A percentile compares a stretch with the other conserved stretches of the same genome.
Conservation (phyloP, 2,113 vertebrate genomes). For the Silurus glanis region DNA sequence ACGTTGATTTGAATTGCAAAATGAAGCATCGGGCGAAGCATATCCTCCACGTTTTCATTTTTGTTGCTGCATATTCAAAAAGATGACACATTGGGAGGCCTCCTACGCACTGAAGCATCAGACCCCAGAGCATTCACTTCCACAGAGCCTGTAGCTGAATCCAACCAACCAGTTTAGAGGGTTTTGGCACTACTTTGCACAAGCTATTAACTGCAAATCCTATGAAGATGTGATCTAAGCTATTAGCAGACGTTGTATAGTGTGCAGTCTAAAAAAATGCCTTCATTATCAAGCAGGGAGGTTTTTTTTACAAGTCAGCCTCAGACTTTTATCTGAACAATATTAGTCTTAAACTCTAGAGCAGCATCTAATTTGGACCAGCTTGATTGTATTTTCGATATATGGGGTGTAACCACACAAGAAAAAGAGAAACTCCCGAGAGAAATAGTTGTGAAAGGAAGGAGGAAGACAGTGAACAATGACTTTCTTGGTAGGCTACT, state of each 20-base stretch:
- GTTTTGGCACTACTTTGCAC: not conserved
- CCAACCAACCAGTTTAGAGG: not conserved
- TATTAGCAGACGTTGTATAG: slow-evolving; percentile 22
- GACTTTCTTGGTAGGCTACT: too few relatives aligned
- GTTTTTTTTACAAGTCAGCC: not conserved
- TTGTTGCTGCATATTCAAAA: slow-evolving; percentile 29
- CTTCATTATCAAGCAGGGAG: not conserved
- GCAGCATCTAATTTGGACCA: too few relatives aligned
- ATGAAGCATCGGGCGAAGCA: not conserved
- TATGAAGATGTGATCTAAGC: not conserved
- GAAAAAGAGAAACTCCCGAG: too few relatives aligned
- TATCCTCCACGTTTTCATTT: not conserved
- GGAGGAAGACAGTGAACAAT: too few relatives aligned
- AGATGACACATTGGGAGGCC: slow-evolving; percentile 2
- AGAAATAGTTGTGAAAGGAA: too few relatives aligned
- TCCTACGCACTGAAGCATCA: slow-evolving; percentile 13
- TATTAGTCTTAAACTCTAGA: too few relatives aligned
- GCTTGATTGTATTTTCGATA: too few relatives aligned
- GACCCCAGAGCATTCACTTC: slow-evolving; percentile 10
- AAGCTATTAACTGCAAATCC: slow-evolving; percentile 13
- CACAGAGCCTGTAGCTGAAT: not conserved
- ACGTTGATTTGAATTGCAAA: slow-evolving; percentile 40
- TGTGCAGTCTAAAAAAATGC: not conserved
- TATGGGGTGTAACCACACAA: too few relatives aligned
- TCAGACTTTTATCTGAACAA: too few relatives aligned